phyloP scores from a whole-genome alignment of 2,113 vertebrate species.

The Pseudorasbora parva region DNA sequence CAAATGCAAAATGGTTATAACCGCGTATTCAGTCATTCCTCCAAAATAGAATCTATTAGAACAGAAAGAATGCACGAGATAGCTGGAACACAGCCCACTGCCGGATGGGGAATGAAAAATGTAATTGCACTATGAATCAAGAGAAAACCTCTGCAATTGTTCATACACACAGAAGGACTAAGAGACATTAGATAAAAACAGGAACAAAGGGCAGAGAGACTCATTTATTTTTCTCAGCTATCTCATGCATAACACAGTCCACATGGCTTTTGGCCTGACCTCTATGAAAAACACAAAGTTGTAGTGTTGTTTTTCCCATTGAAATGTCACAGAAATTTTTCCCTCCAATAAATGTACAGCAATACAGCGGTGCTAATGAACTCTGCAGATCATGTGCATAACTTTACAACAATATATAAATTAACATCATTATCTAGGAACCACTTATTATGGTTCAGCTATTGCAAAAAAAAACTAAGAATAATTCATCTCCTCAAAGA shows the following conservation, averaged over 20 bases:
- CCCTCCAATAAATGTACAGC: background rate
- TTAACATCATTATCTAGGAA: too few species aligned
- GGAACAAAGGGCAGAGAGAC: constrained; percentile 35
- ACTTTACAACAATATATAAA: background rate
- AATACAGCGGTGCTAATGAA: background rate
- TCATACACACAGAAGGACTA: background rate
- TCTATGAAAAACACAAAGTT: background rate
- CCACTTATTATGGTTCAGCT: too few species aligned
- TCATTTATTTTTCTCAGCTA: constrained; percentile 33
- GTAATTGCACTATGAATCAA: constrained; percentile 27
- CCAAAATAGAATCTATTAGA: constrained; percentile 14
- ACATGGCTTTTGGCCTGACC: constrained; percentile 22
- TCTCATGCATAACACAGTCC: constrained; percentile 18
- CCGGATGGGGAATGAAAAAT: background rate
- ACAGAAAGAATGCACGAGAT: background rate
- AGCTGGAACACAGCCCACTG: constrained; percentile 14
- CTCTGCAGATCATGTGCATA: background rate
- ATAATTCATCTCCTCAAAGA: background rate
- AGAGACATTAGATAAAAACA: constrained; percentile 14
- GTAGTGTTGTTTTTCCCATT: constrained; percentile 5
- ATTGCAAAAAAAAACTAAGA: too few species aligned
- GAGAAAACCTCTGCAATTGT: constrained; percentile 3
- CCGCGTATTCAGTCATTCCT: background rate
- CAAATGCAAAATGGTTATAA: constrained; percentile 22
- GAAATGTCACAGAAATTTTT: constrained; percentile 30